Evolutionary conservation across 1,140 invertebrate genomes (phyloP).

Genomic region (Zaprionus gabonicus): DNA sequence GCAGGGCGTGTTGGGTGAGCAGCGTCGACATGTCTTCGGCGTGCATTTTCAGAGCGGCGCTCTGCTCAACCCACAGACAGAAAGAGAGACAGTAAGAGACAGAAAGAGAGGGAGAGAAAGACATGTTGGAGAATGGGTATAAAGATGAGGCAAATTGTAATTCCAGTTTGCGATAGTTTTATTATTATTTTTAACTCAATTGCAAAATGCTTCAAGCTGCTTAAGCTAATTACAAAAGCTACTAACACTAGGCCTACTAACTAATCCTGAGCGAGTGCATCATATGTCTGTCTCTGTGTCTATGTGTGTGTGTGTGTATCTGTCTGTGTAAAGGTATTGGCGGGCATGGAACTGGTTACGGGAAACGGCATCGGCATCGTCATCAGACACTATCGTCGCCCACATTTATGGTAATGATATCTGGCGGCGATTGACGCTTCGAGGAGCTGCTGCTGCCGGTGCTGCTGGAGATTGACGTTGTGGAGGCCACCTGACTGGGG

Average conservation of each 20-base stretch:
- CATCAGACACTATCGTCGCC: constrained; percentile 68
- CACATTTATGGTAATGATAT: constrained; percentile 81
- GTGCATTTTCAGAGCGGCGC: constrained; percentile 75
- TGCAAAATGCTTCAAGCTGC: constrained; percentile 66
- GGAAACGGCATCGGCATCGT: neutral
- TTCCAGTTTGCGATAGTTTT: neutral
- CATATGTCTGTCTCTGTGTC: constrained; percentile 27
- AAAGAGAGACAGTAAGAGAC: constrained; percentile 1
- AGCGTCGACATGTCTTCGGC: constrained; percentile 82
- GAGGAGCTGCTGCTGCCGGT: constrained; percentile 11
- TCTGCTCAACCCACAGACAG: constrained; percentile 36
- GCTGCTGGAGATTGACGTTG: constrained; percentile 28
- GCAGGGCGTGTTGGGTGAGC: constrained; percentile 74
- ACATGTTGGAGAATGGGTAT: neutral
- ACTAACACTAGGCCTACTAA: constrained; percentile 56
- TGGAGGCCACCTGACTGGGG: constrained; percentile 60
- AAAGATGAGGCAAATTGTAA: constrained; percentile 16
- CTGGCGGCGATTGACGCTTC: constrained; percentile 46
- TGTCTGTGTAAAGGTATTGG: constrained; percentile 12
- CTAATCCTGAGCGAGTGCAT: constrained; percentile 66
- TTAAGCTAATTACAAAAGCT: constrained; percentile 50
- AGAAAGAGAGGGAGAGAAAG: neutral
- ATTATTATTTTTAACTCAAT: constrained; percentile 35
- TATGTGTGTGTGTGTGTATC: constrained; percentile 20
- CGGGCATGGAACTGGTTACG: constrained; percentile 19